phyloP scores from a whole-genome alignment of 2,797 vertebrate genomes.

The Characodon lateralis region DNA sequence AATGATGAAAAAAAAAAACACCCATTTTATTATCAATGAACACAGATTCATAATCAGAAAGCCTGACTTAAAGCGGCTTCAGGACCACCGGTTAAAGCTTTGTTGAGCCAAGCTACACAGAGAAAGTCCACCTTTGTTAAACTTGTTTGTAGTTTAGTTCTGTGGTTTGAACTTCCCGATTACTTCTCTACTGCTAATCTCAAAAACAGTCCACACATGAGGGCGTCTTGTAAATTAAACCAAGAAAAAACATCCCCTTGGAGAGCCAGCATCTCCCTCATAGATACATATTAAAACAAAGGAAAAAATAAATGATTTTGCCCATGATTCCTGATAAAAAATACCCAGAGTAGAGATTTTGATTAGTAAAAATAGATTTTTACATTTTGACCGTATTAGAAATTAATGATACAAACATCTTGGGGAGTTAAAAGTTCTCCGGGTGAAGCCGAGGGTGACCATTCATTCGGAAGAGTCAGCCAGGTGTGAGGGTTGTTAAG shows the following conservation, averaged over 20 bases:
- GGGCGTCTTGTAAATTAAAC: neutral
- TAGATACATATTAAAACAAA: slow-evolving; percentile 8
- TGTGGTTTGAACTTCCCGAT: neutral
- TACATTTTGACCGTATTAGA: slow-evolving; percentile 62
- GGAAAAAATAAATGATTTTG: slow-evolving; percentile 5
- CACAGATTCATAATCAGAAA: neutral
- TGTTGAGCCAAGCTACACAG: neutral
- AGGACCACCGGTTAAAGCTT: neutral
- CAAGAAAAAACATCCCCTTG: neutral
- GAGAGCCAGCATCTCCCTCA: neutral
- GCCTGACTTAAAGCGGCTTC: neutral
- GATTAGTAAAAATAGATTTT: slow-evolving; percentile 73
- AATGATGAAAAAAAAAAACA: neutral
- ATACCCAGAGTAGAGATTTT: slow-evolving; percentile 18
- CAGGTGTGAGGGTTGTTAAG: slow-evolving; percentile 54
- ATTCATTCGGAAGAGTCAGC: slow-evolving; percentile 57
- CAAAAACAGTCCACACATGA: neutral
- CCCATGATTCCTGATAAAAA: slow-evolving; percentile 5
- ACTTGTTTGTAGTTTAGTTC: neutral
- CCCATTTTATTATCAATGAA: neutral
- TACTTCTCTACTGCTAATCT: neutral
- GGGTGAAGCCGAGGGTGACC: slow-evolving; percentile 59
- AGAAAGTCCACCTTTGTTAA: slow-evolving; percentile 27
- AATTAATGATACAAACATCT: slow-evolving; percentile 77
- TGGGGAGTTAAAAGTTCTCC: slow-evolving; percentile 67